Evolutionary conservation across 2,888 invertebrate genomes (phyloP).

Genomic region (Lasioglossum morio): DNA sequence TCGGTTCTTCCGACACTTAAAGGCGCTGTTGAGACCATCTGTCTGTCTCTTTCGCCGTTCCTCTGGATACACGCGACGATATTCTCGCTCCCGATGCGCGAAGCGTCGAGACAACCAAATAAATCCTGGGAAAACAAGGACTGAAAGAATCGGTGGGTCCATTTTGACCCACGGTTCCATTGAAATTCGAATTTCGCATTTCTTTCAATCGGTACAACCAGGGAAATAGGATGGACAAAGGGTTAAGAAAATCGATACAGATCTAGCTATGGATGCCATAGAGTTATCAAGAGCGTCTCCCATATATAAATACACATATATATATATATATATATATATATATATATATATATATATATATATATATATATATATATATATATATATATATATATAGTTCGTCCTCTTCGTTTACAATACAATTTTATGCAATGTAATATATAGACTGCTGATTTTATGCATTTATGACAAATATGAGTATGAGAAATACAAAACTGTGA

Average conservation of each 20-base stretch:
- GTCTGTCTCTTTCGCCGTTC: slow-evolving; percentile 17
- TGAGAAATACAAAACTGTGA: no score
- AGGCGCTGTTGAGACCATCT: slow-evolving; percentile 66
- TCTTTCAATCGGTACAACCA: neutral
- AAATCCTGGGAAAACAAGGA: neutral
- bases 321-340: no score
- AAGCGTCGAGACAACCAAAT: neutral
- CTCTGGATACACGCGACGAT: neutral
- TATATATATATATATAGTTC: no score
- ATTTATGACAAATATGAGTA: no score
- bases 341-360: no score
- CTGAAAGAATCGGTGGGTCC: neutral
- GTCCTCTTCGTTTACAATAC: no score
- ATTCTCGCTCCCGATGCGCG: neutral
- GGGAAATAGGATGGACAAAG: neutral
- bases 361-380: no score
- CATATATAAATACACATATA: no score
- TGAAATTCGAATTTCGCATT: neutral
- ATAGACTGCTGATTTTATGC: no score
- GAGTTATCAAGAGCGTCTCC: neutral
- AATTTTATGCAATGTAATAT: no score
- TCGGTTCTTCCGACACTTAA: slow-evolving; percentile 71
- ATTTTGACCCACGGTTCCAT: neutral
- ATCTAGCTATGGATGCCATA: neutral
- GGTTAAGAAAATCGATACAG: neutral